phyloP scores from a whole-genome alignment of 2,888 invertebrate genomes.

The Cabera pusaria region DNA sequence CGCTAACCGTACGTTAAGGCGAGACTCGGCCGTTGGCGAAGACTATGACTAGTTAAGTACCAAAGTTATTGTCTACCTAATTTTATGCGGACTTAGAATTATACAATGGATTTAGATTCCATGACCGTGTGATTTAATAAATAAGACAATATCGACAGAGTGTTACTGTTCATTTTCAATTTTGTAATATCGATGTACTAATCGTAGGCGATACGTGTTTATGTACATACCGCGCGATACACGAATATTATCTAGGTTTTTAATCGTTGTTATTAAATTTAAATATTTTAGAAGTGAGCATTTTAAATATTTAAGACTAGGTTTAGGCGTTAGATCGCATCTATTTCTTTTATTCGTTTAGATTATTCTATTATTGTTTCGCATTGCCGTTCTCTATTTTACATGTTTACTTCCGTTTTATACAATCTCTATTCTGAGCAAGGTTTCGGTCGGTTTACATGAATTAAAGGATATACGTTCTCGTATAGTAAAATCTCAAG shows the following conservation, averaged over 20 bases:
- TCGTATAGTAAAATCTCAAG: constrained; percentile 48
- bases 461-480: constrained; percentile 25
- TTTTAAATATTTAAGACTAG: constrained; percentile 43
- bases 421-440: background rate
- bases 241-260: constrained; percentile 33
- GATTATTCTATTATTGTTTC: constrained; percentile 49
- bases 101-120: constrained; percentile 47
- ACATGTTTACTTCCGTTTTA: constrained; percentile 37
- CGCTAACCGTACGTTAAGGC: constrained; percentile 12
- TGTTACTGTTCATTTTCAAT: constrained; percentile 54
- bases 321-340: constrained; percentile 13
- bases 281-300: constrained; percentile 70
- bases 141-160: constrained; percentile 68
- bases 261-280: constrained; percentile 71
- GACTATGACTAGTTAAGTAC: constrained; percentile 67
- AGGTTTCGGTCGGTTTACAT: no score
- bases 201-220: constrained; percentile 37
- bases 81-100: constrained; percentile 41
- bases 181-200: constrained; percentile 51
- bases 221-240: constrained; percentile 64
- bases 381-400: constrained; percentile 47
- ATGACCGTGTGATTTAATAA: constrained; percentile 62
- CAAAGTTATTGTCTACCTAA: constrained; percentile 64
- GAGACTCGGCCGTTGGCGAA: constrained; percentile 28
- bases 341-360: constrained; percentile 36